phyloP scores from a whole-genome alignment of 2,797 vertebrate genomes.

The Pteropus rufus region DNA sequence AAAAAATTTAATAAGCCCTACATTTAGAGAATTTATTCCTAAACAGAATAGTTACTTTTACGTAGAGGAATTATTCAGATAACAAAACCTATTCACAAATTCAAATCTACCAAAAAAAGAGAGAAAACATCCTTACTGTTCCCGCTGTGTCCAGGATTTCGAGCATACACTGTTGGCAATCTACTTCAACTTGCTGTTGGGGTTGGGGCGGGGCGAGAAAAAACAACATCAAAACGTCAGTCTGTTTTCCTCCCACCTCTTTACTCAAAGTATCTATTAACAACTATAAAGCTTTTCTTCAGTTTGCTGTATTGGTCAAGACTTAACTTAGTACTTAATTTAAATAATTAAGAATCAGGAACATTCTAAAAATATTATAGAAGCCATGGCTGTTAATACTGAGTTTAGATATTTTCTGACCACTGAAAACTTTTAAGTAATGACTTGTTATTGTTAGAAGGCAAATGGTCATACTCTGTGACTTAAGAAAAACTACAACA shows the following conservation, averaged over 20 bases:
- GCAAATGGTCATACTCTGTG: not conserved
- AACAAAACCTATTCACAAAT: not conserved
- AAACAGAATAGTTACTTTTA: slow-evolving; percentile 15
- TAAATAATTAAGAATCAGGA: slow-evolving; percentile 8
- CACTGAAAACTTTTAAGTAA: not conserved
- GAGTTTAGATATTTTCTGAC: slow-evolving; percentile 19
- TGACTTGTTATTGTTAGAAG: slow-evolving; percentile 39
- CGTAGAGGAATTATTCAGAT: not conserved
- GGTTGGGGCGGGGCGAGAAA: not conserved
- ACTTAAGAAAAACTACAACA: slow-evolving; percentile 37
- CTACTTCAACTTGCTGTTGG: slow-evolving; percentile 97
- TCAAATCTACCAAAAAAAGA: not conserved
- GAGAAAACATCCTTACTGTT: slow-evolving; percentile 88
- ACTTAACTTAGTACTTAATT: not conserved
- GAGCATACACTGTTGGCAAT: slow-evolving; percentile 98
- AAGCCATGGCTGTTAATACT: not conserved
- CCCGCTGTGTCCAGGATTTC: slow-evolving; percentile 99
- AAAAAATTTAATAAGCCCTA: slow-evolving; percentile 14
- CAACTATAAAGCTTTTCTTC: not conserved
- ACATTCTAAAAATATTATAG: not conserved
- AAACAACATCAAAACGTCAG: not conserved
- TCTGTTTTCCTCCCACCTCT: not conserved
- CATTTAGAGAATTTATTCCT: slow-evolving; percentile 26
- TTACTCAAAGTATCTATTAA: not conserved
- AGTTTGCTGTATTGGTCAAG: not conserved